Base-by-base conservation (phyloP, 2,797 vertebrate species). In the Aviceda cuculoides region DNA sequence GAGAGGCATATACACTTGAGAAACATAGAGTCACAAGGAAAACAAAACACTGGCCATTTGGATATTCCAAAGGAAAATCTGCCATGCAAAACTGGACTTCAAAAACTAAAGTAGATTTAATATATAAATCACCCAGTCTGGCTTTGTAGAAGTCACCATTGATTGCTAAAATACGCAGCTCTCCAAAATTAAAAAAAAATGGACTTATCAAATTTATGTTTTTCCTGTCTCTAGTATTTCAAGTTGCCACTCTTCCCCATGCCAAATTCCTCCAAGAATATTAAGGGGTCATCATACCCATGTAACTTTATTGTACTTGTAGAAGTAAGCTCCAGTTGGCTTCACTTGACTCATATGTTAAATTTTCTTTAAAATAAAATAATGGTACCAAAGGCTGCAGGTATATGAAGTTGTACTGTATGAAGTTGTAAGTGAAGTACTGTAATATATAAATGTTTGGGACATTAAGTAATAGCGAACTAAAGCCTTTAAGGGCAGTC, bases 321-420 rank as follows among this genome's bases (percentile, higher is more conserved):
- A 86, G 62, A 84, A 89, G 26, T 52, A 86, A 83, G 66, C 22
- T 78, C 44, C 59, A 66, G 25, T 56, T 91, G 56, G 79, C 70
- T 96, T 97, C 92, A 90, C 63, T 63, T 95, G 68, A 94, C 77
- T 93, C 61, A 44, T 29, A 55, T 10, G n/a, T 74, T 83, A 89
- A 62, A 42, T 61, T 85, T 80, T 82, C 66, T 94, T 93, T 44
- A 24, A 82, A 93, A 91, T 82, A 91, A 96, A 94, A 87, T n/a
- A 95, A 40, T 21, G 10, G 28, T 37, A 77, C 53, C 49, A 73
- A 81, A 82, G 56, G 37, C 75, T 90, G 49, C 97, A 95, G 90
- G 61, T 97, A 91, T 95, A 93, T 85, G 61, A 95, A 97, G 90
- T 66, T 83, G 68, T 86, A 63, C 28, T 95, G 58, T 91, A 91